These are phyloP conservation scores for Brienomyrus longianalis DNA, from an alignment of 2,113 vertebrate species.

Conservation along the genomic window DNA sequence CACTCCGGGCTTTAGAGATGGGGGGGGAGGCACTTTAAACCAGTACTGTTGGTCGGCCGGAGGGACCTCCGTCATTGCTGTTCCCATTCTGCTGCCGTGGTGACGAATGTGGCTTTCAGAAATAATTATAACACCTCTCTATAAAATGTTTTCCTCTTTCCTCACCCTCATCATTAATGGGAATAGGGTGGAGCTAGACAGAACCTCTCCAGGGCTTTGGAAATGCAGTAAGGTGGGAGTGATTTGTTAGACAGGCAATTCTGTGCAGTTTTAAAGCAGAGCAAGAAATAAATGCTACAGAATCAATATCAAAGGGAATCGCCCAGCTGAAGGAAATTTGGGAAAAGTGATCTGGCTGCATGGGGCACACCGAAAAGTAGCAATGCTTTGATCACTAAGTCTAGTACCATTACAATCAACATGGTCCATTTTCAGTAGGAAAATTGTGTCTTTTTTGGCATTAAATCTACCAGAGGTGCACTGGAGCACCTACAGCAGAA, in stretches of 20 bases:
- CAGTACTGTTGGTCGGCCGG: neutral
- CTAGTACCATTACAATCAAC: neutral
- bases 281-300: constrained; percentile 51
- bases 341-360: neutral
- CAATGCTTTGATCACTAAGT: constrained; percentile 9
- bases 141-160: constrained; percentile 23
- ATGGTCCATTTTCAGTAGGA: neutral
- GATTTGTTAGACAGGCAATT: constrained; percentile 50
- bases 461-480: too few species aligned
- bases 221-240: constrained; percentile 32
- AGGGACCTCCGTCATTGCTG: neutral
- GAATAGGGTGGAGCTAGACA: constrained; percentile 15
- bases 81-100: neutral
- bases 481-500: neutral
- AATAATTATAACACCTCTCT: constrained; percentile 17
- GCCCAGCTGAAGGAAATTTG: constrained; percentile 35
- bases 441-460: neutral
- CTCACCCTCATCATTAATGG: constrained; percentile 25
- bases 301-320: constrained; percentile 58
- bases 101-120: constrained; percentile 23
- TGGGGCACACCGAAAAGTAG: constrained; percentile 24
- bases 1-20: neutral
- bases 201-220: constrained; percentile 26
- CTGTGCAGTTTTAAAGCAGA: constrained; percentile 45
- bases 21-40: neutral